Base-by-base conservation (phyloP, 1,140 invertebrate species). In the Megalonaias nervosa region DNA sequence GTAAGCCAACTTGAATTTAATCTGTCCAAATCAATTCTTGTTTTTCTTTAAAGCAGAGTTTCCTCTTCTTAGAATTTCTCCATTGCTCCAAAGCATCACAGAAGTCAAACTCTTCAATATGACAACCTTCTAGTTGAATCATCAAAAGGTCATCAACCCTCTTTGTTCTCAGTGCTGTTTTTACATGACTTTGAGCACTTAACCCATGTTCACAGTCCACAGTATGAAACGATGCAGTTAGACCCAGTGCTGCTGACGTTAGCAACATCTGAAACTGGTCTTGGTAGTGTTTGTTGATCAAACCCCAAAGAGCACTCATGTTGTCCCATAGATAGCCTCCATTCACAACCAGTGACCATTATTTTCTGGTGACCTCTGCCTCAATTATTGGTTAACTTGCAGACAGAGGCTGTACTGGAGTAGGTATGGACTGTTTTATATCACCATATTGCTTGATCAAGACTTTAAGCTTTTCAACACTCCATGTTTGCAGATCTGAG, bases 391-490 rank as follows among this genome's bases (percentile, higher is more conserved):
- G 11, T 19, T 48, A 38, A 64, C 59, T 38, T 38, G 71, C 56
- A 5, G 14, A 17, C 9, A 19, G 5, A 9, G 59, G 16, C 6
- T 72, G 23, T 14, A n/a, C 21, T 55, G 21, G 19, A 14, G 23
- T 19, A 6, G 58, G 14, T 48, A 15, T 72, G 21, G 58, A 61
- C 17, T 60, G 13, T 21, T 71, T 71, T n/a, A 61, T 15, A 16
- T 60, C 57, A 9, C 70, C 60, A 72, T 64, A 72, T 17, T 72
- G 71, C 21, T 72, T 72, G 6, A 72, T 62, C 21, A 72, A 64
- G n/a, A 64, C 17, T 15, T 72, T 61, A 55, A 72, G 19, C 57
- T 72, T 72, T 6, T 72, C 71, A 72, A 64, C 56, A 13, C 71
- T 61, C 71, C 71, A 72, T 13, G 60, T 56, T 55, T 64, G 21